Evolutionary conservation across 2,113 vertebrate genomes (phyloP), one percentile per base, ranked within the genome.

Genomic region (Dinomys branickii): DNA sequence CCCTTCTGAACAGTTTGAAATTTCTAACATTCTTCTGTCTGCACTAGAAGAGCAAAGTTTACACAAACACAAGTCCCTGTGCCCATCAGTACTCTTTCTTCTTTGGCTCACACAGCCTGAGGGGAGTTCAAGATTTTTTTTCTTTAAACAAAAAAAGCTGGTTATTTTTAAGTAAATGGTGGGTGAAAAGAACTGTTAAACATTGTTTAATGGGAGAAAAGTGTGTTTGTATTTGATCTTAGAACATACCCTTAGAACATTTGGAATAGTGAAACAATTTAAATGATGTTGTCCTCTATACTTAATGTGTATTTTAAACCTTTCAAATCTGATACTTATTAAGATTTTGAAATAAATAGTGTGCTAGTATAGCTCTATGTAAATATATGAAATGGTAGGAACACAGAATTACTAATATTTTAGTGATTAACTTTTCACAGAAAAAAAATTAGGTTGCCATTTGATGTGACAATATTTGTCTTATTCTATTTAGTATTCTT

Each of bases 291-390:
- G 17, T 9, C 59, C 0, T 41, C 86, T 83, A 90, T 22, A 54
- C 52, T n/a, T 52, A 89, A 58, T 78, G 52, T 85, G 47, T 77
- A 69, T 26, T 50, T 61, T 54, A 83, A 96, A 85, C 2, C 1
- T 61, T 94, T 96, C 28, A 71, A 50, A 69, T 77, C 2, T 82
- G 88, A 69, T 54, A 85, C 26, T 30, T 38, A n/a, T 80, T 78
- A 87, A 86, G 14, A 83, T 58, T 95, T 50, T 88, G 54, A 91
- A 80, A 88, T 38, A 85, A 93, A 78, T 59, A 38, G 16, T 16
- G 6, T 78, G 5, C 0, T 78, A 13, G 10, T 14, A 93, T n/a
- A 93, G 54, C 14, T 33, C 10, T 1, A 61, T 59, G 47, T 19
- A 35, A 22, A 63, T 7, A 47, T 30, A 38, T 7, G 54, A 61